phyloP scores from a whole-genome alignment of 2,888 invertebrate genomes.

The Lycocerus yunnanus region DNA sequence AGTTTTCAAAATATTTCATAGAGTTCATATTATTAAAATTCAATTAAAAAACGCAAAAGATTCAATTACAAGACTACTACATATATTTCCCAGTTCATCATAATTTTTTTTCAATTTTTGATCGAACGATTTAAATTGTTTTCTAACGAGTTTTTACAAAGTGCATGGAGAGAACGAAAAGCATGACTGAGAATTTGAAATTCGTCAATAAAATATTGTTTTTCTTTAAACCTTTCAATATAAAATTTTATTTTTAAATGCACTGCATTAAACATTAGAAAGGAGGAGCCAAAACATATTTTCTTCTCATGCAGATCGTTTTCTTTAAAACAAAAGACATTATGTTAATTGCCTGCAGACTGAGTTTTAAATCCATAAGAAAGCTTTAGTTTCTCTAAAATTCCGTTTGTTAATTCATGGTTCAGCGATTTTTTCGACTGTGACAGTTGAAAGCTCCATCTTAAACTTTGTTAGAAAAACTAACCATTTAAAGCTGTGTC shows the following conservation, averaged over 20 bases:
- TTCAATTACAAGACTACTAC: no score
- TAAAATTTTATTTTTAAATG: slow-evolving; percentile 17
- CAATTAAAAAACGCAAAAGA: no score
- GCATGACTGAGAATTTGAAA: not conserved
- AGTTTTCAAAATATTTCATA: no score
- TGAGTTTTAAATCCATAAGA: slow-evolving; percentile 15
- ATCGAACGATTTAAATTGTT: not conserved
- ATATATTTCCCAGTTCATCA: no score
- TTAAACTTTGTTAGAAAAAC: slow-evolving; percentile 12
- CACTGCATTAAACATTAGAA: slow-evolving; percentile 33
- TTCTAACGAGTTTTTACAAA: not conserved
- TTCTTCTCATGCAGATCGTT: slow-evolving; percentile 25
- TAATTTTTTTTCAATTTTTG: not conserved
- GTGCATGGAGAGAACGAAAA: not conserved
- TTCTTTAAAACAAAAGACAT: slow-evolving; percentile 26
- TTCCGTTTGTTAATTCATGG: slow-evolving; percentile 27
- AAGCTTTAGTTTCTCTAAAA: slow-evolving; percentile 24
- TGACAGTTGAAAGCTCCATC: slow-evolving; percentile 12
- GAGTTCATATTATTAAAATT: no score
- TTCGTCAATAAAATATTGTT: not conserved
- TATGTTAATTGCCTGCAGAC: slow-evolving; percentile 31
- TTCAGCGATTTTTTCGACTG: slow-evolving; percentile 10
- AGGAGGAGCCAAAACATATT: slow-evolving; percentile 23
- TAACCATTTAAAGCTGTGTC: slow-evolving; percentile 30
- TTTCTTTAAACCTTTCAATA: not conserved